Base-by-base conservation (phyloP, 2,113 vertebrate genomes). In the Trinectes maculatus region DNA sequence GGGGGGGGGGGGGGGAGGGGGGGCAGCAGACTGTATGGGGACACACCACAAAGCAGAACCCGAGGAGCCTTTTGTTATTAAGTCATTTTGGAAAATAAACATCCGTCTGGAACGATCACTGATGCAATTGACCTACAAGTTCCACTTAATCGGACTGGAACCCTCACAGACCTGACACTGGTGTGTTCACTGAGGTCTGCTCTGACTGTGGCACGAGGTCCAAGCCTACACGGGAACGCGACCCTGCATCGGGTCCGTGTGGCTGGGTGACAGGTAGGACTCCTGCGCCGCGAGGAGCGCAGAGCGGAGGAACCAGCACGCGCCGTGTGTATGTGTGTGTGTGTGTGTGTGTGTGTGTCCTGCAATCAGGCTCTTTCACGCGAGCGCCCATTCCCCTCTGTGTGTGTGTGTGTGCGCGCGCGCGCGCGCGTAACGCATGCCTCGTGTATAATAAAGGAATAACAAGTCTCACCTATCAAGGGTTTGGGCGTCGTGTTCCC, bases 401-500 rank as follows among this genome's bases (percentile, higher is more conserved):
- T n/a, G 37, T 24, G 6, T 8, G 29, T 52, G 16, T 40, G 40
- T 15, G 46, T 6, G 42, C 31, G 25, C 12, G 21, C 2, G 19
- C 25, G 15, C 28, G 6, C 40, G 29, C 29, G 29, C 8, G 36
- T 16, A 6, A 16, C 31, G 11, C 29, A 22, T 62, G 15, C 29
- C 28, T 36, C 13, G 25, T 13, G 10, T 49, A 61, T 44, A 19
- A 69, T n/a, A 69, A 60, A 46, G 16, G 16, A 26, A 77, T 15
- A 16, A 51, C 54, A 48, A 62, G 7, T 63, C 90, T 91, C 89
- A 94, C 93, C 93, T 86, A 91, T 85, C 43, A 92, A 72, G 22
- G 92, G 91, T 80, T 94, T 94, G 33, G 90, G 93, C 80, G 93
- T 86, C 54, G 91, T 86, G 37, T 94, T 94, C 72, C 93, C 93